Conservation (phyloP, 2,888 invertebrate species). For the Monochamus alternatus region DNA sequence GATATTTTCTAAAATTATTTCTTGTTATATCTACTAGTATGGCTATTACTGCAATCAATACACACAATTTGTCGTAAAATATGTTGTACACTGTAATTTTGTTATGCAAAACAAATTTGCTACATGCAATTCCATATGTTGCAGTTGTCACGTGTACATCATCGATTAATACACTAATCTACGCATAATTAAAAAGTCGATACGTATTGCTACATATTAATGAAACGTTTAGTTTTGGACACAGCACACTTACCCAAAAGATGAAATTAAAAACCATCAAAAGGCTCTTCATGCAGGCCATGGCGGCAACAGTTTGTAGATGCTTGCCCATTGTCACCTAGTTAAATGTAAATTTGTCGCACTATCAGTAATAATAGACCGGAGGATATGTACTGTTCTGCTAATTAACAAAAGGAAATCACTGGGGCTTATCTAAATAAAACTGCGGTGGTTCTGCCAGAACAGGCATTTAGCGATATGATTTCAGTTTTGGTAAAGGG, state of each 20-base stretch:
- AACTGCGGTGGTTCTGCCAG: conserved; percentile 15
- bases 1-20: too few relatives aligned
- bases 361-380: conserved; percentile 26
- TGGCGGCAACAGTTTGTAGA: conserved; percentile 81
- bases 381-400: conserved; percentile 12
- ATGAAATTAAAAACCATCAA: conserved; percentile 86
- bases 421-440: conserved; percentile 26
- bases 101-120: too few relatives aligned
- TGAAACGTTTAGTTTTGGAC: neutral
- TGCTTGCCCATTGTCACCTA: conserved; percentile 77
- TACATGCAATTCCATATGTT: conserved; percentile 19
- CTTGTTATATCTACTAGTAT: too few relatives aligned
- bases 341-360: conserved; percentile 20
- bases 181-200: neutral
- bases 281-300: conserved; percentile 85
- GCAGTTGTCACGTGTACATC: conserved; percentile 18
- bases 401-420: conserved; percentile 28
- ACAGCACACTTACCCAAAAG: conserved; percentile 81
- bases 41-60: too few relatives aligned
- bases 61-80: too few relatives aligned
- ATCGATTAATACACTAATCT: neutral
- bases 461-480: conserved; percentile 25
- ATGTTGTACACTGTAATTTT: too few relatives aligned
- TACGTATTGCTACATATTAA: neutral
- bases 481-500: conserved; percentile 23